These are phyloP conservation scores for Hydrolagus colliei DNA, from an alignment of 2,797 vertebrate species.

Conservation along the genomic window DNA sequence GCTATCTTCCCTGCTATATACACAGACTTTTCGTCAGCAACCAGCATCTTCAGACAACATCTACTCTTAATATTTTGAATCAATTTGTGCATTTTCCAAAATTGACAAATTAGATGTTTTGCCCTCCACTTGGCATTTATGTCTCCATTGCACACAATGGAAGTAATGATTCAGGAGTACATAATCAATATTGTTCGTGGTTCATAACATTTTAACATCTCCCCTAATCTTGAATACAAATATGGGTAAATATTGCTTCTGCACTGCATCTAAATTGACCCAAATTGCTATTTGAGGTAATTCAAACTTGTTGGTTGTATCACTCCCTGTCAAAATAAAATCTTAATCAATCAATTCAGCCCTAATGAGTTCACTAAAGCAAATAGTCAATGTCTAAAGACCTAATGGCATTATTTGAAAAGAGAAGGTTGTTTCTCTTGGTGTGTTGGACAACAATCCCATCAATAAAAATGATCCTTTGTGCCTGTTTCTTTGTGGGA, in stretches of 20 bases:
- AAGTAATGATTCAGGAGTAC: background rate
- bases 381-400: background rate
- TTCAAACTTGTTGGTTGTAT: conserved; percentile 15
- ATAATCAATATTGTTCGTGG: background rate
- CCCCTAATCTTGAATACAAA: background rate
- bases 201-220: conserved; percentile 9
- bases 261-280: background rate
- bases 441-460: too few species aligned
- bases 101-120: background rate
- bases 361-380: background rate
- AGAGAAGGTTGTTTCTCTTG: too few species aligned
- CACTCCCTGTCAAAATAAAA: background rate
- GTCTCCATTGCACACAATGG: background rate
- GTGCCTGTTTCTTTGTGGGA: too few species aligned
- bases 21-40: background rate
- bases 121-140: background rate
- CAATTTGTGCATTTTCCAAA: background rate
- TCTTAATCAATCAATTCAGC: background rate
- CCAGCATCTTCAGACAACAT: conserved; percentile 7
- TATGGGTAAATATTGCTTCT: background rate
- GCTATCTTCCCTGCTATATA: background rate
- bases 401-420: background rate
- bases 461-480: too few species aligned
- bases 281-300: background rate
- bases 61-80: background rate